Conservation (phyloP, 2,113 vertebrate genomes). For the Oncorhynchus nerka region DNA sequence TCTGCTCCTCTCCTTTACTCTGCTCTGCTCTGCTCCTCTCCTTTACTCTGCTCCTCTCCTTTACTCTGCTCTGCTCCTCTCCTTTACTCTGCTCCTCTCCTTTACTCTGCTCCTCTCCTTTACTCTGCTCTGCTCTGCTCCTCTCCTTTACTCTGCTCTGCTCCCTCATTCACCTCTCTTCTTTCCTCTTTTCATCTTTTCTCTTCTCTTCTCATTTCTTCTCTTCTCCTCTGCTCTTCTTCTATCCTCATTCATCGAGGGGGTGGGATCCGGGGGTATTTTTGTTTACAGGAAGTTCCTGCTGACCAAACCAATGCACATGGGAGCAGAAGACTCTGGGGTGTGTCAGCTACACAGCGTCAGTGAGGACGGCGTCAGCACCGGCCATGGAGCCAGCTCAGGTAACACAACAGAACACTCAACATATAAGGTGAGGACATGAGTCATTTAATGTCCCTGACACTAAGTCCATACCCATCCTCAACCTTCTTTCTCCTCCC, state of each 20-base stretch:
- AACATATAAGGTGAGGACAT: too few species aligned
- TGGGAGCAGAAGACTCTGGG: slow-evolving; percentile 77
- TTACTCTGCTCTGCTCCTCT: too few species aligned
- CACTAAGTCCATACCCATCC: too few species aligned
- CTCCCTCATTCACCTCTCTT: neutral
- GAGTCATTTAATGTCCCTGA: too few species aligned
- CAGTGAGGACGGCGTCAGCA: slow-evolving; percentile 79
- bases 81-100: too few species aligned
- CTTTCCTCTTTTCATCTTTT: neutral
- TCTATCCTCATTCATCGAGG: neutral
- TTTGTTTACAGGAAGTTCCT: slow-evolving; percentile 85
- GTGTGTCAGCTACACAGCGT: slow-evolving; percentile 86
- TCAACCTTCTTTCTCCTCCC: neutral
- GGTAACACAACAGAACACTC: slow-evolving; percentile 66
- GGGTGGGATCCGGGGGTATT: neutral
- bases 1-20: too few species aligned
- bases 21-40: too few species aligned
- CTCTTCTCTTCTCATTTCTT: neutral
- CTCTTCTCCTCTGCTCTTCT: neutral
- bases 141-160: too few species aligned
- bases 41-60: too few species aligned
- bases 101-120: too few species aligned
- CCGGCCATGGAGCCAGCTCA: slow-evolving; percentile 79
- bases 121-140: too few species aligned
- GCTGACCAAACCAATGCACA: slow-evolving; percentile 84